A percentile compares a stretch with the other conserved stretches of the same genome.
phyloP scores from a whole-genome alignment of 2,888 invertebrate species.

The Schizotus pectinicornis region DNA sequence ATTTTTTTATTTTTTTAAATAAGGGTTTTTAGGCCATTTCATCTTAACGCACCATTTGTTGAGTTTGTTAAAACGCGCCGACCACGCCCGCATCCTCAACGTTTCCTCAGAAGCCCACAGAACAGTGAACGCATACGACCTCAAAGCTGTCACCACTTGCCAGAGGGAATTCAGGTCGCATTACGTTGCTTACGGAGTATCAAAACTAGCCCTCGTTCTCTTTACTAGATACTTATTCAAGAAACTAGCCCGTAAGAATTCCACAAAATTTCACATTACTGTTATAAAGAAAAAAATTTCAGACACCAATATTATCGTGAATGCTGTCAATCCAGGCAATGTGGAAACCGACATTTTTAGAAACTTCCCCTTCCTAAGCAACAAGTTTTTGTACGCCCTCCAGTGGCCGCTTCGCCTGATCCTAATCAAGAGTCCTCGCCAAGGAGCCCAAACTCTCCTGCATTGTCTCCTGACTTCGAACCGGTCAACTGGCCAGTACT shows the following conservation, averaged over 20 bases:
- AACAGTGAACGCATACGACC: conserved; percentile 51
- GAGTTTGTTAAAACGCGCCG: conserved; percentile 53
- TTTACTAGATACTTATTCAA: conserved; percentile 54
- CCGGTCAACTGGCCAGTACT: conserved; percentile 53
- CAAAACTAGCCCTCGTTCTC: conserved; percentile 54
- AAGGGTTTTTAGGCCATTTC: conserved; percentile 52
- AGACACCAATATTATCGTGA: conserved; percentile 56
- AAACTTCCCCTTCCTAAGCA: conserved; percentile 53
- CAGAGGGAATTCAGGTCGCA: conserved; percentile 51
- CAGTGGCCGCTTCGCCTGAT: conserved; percentile 56
- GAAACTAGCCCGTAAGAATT: conserved; percentile 49
- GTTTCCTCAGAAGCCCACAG: conserved; percentile 58
- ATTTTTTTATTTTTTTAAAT: conserved; percentile 5
- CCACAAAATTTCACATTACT: background rate
- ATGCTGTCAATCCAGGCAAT: conserved; percentile 59
- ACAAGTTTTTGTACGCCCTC: conserved; percentile 51
- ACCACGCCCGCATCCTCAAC: conserved; percentile 59
- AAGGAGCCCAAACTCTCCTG: conserved; percentile 57
- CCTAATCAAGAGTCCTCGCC: conserved; percentile 53
- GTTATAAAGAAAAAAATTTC: background rate
- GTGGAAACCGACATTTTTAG: conserved; percentile 57
- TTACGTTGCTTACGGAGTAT: conserved; percentile 54
- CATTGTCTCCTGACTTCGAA: conserved; percentile 55
- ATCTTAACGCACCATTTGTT: conserved; percentile 60
- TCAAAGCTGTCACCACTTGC: conserved; percentile 44